Evolutionary conservation across 1,140 invertebrate genomes (phyloP).

Genomic region (Gerris buenoi): DNA sequence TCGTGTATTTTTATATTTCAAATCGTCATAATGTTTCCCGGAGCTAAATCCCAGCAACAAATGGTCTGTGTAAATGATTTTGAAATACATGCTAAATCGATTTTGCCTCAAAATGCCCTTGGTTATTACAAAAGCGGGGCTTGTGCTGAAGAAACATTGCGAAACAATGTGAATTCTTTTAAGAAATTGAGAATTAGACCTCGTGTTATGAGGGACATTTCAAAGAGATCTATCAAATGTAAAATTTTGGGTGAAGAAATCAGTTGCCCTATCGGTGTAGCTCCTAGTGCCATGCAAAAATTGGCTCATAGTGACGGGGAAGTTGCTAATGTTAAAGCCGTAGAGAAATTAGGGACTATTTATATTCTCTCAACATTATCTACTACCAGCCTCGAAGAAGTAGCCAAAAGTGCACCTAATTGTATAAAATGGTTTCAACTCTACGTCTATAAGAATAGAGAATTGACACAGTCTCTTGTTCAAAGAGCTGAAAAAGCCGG

Average conservation of each 20-base stretch:
- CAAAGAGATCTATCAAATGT: background rate
- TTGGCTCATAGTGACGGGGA: slow-evolving; percentile 87
- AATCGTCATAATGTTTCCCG: background rate
- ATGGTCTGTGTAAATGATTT: background rate
- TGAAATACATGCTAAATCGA: background rate
- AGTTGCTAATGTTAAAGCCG: slow-evolving; percentile 68
- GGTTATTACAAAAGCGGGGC: background rate
- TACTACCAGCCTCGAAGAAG: slow-evolving; percentile 77
- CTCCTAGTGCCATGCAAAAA: slow-evolving; percentile 83
- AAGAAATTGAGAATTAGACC: slow-evolving; percentile 3
- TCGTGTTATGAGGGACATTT: slow-evolving; percentile 4
- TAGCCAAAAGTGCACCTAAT: slow-evolving; percentile 55
- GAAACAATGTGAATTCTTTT: background rate
- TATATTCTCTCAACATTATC: slow-evolving; percentile 76
- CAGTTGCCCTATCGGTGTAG: slow-evolving; percentile 58
- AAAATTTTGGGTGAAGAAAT: background rate
- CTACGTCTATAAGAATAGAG: slow-evolving; percentile 71
- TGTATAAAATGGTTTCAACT: slow-evolving; percentile 79
- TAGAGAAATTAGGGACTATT: slow-evolving; percentile 49
- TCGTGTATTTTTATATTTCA: too few relatives aligned
- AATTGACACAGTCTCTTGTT: slow-evolving; percentile 57
- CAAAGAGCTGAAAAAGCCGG: slow-evolving; percentile 66
- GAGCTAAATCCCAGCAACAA: background rate
- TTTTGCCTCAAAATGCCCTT: background rate
- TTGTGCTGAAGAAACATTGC: background rate